Percentiles rank a stretch among this genome's conserved stretches.
Conservation (phyloP, 2,113 vertebrate species). For the Protobothrops mucrosquamatus region DNA sequence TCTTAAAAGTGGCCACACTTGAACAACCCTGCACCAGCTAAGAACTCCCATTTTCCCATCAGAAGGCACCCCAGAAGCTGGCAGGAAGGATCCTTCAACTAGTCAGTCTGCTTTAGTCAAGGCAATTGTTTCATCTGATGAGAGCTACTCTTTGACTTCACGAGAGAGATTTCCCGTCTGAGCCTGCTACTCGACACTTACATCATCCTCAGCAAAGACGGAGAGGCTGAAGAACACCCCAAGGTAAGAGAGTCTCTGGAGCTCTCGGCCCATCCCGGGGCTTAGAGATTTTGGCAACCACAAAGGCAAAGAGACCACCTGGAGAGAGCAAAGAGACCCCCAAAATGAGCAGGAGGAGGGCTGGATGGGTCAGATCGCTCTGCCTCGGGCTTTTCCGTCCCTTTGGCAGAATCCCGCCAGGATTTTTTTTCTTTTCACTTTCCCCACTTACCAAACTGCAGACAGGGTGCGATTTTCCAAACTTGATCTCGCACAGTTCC, state of each 20-base stretch:
- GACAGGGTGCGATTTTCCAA: constrained; percentile 93
- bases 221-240: constrained; percentile 95
- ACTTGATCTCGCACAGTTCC: constrained; percentile 98
- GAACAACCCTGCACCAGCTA: background rate
- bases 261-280: constrained; percentile 88
- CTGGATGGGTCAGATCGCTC: background rate
- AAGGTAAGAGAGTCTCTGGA: constrained; percentile 92
- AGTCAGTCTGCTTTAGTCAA: background rate
- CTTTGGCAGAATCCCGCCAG: background rate
- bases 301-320: constrained; percentile 88
- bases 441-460: constrained; percentile 89
- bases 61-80: background rate
- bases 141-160: background rate
- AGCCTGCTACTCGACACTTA: constrained; percentile 68
- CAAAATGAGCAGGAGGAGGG: background rate
- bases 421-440: background rate
- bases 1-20: background rate
- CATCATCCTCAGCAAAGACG: constrained; percentile 97
- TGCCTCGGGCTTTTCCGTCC: background rate
- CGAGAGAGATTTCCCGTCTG: background rate
- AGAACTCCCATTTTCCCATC: background rate
- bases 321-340: background rate
- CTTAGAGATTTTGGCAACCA: constrained; percentile 94
- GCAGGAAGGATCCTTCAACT: background rate
- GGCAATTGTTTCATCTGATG: background rate